Conservation (phyloP, 2,888 invertebrate species). For the Cataglyphis rosenhaueri region DNA sequence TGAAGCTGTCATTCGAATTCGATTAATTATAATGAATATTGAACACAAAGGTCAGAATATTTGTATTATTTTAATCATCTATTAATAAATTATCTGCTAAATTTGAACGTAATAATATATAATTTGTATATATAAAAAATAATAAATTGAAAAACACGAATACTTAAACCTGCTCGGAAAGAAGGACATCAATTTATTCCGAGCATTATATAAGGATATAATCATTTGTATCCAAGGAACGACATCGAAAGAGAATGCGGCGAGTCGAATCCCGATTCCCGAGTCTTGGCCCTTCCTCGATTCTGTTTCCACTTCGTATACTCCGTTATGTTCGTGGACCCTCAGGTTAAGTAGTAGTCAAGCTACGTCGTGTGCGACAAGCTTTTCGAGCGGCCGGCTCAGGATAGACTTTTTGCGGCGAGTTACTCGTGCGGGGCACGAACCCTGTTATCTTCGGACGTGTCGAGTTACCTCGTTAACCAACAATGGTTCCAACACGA, state of each 20-base stretch:
- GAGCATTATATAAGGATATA: neutral
- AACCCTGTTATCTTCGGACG: constrained; percentile 83
- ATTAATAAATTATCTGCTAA: neutral
- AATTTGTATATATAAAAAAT: neutral
- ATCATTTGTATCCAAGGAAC: constrained; percentile 1
- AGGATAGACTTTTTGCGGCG: constrained; percentile 77
- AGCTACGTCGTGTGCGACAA: constrained; percentile 50
- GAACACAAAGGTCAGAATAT: neutral
- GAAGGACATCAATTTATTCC: neutral
- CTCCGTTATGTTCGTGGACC: constrained; percentile 4
- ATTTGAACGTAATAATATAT: neutral
- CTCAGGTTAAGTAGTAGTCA: constrained; percentile 51
- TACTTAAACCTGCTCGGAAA: neutral
- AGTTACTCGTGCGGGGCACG: constrained; percentile 82
- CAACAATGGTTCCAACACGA: constrained; percentile 79
- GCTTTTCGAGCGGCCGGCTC: constrained; percentile 55
- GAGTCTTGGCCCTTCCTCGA: neutral
- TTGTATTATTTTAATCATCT: neutral
- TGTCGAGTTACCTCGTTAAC: constrained; percentile 85
- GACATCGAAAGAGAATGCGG: neutral
- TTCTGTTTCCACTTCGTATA: neutral
- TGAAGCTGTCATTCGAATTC: neutral
- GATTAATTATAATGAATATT: neutral
- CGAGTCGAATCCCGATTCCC: constrained; percentile 12
- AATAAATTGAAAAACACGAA: neutral